Evolutionary conservation across 2,113 vertebrate species (phyloP), one percentile per base, ranked within the genome.

Genomic region (Megaceryle torquata): DNA sequence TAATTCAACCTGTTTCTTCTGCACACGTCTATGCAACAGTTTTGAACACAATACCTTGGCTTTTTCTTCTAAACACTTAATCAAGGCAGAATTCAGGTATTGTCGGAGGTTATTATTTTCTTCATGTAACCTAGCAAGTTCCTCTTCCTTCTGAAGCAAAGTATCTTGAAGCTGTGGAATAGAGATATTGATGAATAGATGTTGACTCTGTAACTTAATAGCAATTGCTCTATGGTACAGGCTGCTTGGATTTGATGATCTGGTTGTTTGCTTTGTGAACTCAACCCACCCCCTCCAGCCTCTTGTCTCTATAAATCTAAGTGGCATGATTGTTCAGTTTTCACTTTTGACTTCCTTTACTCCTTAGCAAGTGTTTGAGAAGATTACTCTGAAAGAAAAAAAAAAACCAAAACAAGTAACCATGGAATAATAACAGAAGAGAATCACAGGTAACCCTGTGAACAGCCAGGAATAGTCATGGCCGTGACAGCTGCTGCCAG

Each of bases 101-200:
- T 98, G 97, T 94, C 98, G 98, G 48, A 99, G 99, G 81, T 99
- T 98, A 94, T 97, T 97, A 97, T 99, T 99, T 95, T 99, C 99
- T 81, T 99, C 98, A 54, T 99, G 99, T 63, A 99, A 97, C 43
- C 98, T 96, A 84, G 98, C 98, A 86, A 99, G 98, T 97, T 99
- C 98, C 96, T 99, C 99, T 95, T 99, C 99, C 92, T 98, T 99
- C 98, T 99, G 99, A 79, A 99, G 95, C 91, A 99, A 96, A 25
- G 98, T 98, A 89, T 99, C 99, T 97, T 99, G 99, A 28, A 99
- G 99, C 99, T 99, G 97, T 43, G 92, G 86, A 96, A 93, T 35
- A 96, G 71, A 96, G 76, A 96, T 95, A 97, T 50, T 80, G 80
- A 94, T 96, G 78, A 97, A 92, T 95, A 90, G 80, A 31, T 97